Percentiles rank a stretch among this genome's conserved stretches.
phyloP scores from a whole-genome alignment of 2,113 vertebrate species.

The Istiophorus platypterus region DNA sequence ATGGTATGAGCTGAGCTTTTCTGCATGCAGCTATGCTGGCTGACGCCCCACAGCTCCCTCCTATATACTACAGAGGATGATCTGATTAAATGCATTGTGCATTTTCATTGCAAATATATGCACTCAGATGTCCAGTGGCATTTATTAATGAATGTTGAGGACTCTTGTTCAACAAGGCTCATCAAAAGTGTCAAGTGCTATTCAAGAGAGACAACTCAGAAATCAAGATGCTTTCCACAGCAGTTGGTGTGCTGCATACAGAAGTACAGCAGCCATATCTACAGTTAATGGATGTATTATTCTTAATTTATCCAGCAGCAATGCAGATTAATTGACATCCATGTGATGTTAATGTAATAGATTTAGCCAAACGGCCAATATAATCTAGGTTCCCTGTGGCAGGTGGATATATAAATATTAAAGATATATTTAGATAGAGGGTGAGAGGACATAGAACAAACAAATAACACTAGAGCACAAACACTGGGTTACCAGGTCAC shows the following conservation, averaged over 20 bases:
- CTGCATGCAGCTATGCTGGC: slow-evolving; percentile 21
- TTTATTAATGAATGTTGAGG: slow-evolving; percentile 38
- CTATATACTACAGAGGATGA: slow-evolving; percentile 4
- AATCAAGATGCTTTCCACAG: slow-evolving; percentile 17
- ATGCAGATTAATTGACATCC: slow-evolving; percentile 14
- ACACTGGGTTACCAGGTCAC: neutral
- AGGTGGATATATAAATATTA: slow-evolving; percentile 16
- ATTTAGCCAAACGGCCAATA: slow-evolving; percentile 15
- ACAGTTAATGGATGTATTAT: slow-evolving; percentile 12
- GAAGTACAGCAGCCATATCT: neutral
- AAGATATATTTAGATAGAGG: neutral
- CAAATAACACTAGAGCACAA: neutral
- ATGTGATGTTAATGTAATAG: slow-evolving; percentile 7
- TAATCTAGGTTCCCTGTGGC: neutral
- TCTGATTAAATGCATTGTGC: slow-evolving; percentile 31
- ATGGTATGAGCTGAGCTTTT: slow-evolving; percentile 48
- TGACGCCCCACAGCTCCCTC: slow-evolving; percentile 6
- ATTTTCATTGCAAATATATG: slow-evolving; percentile 20
- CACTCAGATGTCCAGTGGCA: slow-evolving; percentile 29
- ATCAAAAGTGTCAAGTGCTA: slow-evolving; percentile 48
- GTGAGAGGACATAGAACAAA: neutral
- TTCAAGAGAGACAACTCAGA: slow-evolving; percentile 2
- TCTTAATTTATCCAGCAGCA: slow-evolving; percentile 13
- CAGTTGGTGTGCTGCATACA: neutral
- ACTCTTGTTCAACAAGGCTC: slow-evolving; percentile 35